Conservation (phyloP, 2,888 invertebrate species). For the Orthosia cruda region DNA sequence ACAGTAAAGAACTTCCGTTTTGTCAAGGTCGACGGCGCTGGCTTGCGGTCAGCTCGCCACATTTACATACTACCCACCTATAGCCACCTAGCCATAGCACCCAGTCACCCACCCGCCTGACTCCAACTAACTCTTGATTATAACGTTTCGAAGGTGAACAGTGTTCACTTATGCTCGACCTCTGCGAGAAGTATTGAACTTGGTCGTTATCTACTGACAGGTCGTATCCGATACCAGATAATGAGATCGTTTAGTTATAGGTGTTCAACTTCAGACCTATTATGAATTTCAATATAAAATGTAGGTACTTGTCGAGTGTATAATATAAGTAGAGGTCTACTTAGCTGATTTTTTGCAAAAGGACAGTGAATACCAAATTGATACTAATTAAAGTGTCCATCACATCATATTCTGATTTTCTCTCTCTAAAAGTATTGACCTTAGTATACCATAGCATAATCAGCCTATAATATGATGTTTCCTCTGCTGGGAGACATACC, state of each 20-base stretch:
- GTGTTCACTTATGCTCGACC: constrained; percentile 36
- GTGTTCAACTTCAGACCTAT: background rate
- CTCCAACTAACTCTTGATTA: constrained; percentile 23
- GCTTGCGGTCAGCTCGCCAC: constrained; percentile 50
- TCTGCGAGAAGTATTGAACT: constrained; percentile 48
- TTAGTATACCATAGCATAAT: too few relatives aligned
- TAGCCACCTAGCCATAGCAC: constrained; percentile 13
- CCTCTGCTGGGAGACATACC: too few relatives aligned
- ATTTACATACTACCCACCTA: constrained; percentile 55
- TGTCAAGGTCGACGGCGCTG: constrained; percentile 78
- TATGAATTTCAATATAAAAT: background rate
- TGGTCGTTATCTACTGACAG: constrained; percentile 37
- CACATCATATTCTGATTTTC: background rate
- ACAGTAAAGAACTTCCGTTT: constrained; percentile 74
- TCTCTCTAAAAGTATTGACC: background rate
- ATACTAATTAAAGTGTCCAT: background rate
- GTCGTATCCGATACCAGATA: constrained; percentile 31
- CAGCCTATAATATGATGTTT: too few relatives aligned
- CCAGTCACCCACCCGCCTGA: constrained; percentile 24
- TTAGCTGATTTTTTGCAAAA: background rate
- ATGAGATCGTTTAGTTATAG: constrained; percentile 16
- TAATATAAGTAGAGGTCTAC: constrained; percentile 8
- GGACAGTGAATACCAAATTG: background rate
- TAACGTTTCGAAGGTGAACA: constrained; percentile 8
- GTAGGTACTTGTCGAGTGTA: background rate